phyloP scores from a whole-genome alignment of 1,140 invertebrate species.

The Drosophila nannoptera region DNA sequence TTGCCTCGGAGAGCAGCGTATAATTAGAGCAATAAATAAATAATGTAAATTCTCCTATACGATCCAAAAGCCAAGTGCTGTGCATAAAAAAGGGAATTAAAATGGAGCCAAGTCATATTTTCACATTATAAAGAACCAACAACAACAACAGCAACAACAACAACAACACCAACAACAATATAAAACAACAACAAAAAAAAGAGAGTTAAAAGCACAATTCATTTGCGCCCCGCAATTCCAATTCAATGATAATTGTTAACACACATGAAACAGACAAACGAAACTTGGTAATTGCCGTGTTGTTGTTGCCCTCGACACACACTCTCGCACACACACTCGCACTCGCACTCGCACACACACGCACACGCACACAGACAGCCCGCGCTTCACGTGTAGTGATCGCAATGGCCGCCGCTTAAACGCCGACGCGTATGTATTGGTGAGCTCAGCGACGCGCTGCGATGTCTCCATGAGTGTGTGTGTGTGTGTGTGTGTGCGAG shows the following conservation, averaged over 20 bases:
- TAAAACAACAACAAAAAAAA: slow-evolving; percentile 2
- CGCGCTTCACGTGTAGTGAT: slow-evolving; percentile 22
- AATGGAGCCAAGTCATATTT: no score
- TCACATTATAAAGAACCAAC: background rate
- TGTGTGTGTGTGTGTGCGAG: background rate
- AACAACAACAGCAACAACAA: background rate
- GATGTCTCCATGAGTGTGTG: slow-evolving; percentile 17
- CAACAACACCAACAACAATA: background rate
- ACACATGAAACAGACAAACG: slow-evolving; percentile 51
- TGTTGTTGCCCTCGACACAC: slow-evolving; percentile 6
- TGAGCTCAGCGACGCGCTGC: slow-evolving; percentile 54
- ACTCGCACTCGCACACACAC: slow-evolving; percentile 8
- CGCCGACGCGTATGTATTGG: slow-evolving; percentile 44
- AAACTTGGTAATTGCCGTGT: slow-evolving; percentile 54
- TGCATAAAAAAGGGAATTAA: no score
- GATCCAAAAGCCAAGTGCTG: background rate
- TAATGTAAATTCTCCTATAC: no score
- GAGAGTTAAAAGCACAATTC: slow-evolving; percentile 45
- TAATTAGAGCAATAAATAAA: background rate
- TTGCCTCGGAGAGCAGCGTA: no score
- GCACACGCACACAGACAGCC: background rate
- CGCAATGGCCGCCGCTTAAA: slow-evolving; percentile 62
- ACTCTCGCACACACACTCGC: slow-evolving; percentile 25
- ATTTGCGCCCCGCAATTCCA: slow-evolving; percentile 53
- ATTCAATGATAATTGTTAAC: slow-evolving; percentile 66